These are phyloP conservation scores for Polypedilum vanderplanki DNA, from an alignment of 1,140 invertebrate genomes.

Conservation along the genomic window DNA sequence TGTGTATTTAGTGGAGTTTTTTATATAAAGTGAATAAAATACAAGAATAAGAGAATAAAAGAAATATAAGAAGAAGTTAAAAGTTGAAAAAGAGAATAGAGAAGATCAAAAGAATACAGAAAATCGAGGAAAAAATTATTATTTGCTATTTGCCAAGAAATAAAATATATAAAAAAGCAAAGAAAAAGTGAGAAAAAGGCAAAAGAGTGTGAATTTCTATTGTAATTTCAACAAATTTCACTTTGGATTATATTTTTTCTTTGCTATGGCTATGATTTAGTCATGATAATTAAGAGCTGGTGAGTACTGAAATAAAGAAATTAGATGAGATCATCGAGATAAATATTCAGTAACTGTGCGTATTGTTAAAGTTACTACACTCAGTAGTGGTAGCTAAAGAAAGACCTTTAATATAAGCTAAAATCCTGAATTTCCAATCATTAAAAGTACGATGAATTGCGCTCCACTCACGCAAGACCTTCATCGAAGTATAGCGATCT, in stretches of 20 bases:
- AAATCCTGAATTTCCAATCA: background rate
- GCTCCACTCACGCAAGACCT: slow-evolving; percentile 15
- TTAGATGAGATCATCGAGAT: background rate
- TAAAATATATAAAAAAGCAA: background rate
- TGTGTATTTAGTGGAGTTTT: slow-evolving; percentile 6
- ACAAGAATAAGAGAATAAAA: background rate
- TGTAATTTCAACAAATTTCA: background rate
- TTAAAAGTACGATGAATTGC: slow-evolving; percentile 11
- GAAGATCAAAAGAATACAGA: no score
- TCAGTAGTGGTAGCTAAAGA: no score
- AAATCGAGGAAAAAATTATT: no score
- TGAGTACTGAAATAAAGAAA: background rate
- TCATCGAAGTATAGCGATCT: background rate
- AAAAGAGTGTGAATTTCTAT: background rate
- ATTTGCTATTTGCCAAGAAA: background rate
- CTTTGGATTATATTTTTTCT: background rate
- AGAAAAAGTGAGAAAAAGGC: background rate
- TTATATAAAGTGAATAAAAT: slow-evolving; percentile 9
- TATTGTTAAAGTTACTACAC: no score
- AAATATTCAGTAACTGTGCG: background rate
- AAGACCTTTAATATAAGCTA: background rate
- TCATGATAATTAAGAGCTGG: background rate
- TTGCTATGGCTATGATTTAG: slow-evolving; percentile 4
- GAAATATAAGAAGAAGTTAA: slow-evolving; percentile 6
- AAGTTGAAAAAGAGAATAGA: background rate